Conservation (phyloP, 2,113 vertebrate species). For the Melanerpes formicivorus region DNA sequence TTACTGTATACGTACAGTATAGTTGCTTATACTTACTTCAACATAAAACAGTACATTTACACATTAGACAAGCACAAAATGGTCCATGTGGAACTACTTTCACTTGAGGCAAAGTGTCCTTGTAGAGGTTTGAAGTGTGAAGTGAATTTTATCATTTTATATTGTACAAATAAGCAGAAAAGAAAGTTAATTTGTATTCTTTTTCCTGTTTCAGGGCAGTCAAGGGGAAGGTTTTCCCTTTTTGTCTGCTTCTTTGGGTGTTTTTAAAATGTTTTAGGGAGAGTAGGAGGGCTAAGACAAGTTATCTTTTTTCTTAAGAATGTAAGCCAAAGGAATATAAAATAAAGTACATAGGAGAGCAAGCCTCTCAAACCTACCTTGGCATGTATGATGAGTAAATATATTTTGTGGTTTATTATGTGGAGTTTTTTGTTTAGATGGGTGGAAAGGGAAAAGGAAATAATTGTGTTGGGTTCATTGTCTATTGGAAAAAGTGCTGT, state of each 20-base stretch:
- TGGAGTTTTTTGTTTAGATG: not conserved
- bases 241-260: not conserved
- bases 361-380: not conserved
- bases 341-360: not conserved
- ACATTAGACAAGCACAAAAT: slow-evolving; percentile 64
- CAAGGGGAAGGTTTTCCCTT: not conserved
- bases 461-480: not conserved
- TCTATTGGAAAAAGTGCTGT: not conserved
- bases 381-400: not conserved
- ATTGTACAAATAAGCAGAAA: slow-evolving; percentile 33
- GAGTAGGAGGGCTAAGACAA: not conserved
- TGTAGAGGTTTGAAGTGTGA: slow-evolving; percentile 39
- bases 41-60: slow-evolving; percentile 55
- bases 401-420: not conserved
- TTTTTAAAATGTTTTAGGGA: not conserved
- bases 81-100: slow-evolving; percentile 52
- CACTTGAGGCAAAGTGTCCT: slow-evolving; percentile 51
- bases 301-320: not conserved
- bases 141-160: slow-evolving; percentile 49
- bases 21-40: slow-evolving; percentile 36
- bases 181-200: slow-evolving; percentile 10
- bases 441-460: not conserved
- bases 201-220: slow-evolving; percentile 3
- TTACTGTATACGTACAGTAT: slow-evolving; percentile 6
- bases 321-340: not conserved